Evolutionary conservation across 2,888 invertebrate genomes (phyloP).

Genomic region (Nineta flava): DNA sequence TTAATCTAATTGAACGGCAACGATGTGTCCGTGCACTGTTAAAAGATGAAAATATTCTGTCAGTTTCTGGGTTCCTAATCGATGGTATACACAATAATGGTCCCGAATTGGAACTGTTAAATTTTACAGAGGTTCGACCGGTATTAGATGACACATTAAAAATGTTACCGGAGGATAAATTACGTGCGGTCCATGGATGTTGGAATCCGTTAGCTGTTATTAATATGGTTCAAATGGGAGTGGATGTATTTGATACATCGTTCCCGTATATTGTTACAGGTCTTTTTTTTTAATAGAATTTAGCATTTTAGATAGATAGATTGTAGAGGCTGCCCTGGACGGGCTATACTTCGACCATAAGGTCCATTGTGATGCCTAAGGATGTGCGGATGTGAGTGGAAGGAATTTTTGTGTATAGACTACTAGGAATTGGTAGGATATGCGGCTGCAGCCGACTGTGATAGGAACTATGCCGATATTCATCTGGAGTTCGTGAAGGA

Average conservation of each 20-base stretch:
- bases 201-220: constrained; percentile 62
- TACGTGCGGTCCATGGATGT: constrained; percentile 59
- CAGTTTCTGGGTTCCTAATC: constrained; percentile 56
- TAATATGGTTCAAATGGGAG: constrained; percentile 55
- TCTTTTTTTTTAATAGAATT: no score
- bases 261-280: constrained; percentile 48
- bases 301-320: no score
- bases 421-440: no score
- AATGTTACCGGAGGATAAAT: constrained; percentile 47
- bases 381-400: no score
- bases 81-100: constrained; percentile 71
- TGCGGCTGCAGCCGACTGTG: no score
- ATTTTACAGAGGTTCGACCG: constrained; percentile 34
- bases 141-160: constrained; percentile 44
- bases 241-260: constrained; percentile 81
- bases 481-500: no score
- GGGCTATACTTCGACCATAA: no score
- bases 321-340: no score
- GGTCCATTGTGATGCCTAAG: no score
- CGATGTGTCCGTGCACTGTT: constrained; percentile 44
- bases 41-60: constrained; percentile 19
- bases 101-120: constrained; percentile 35
- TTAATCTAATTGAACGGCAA: constrained; percentile 43
- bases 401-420: no score
- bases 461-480: no score